Conservation (phyloP, 1,140 invertebrate species). For the Branchinecta lindahli region DNA sequence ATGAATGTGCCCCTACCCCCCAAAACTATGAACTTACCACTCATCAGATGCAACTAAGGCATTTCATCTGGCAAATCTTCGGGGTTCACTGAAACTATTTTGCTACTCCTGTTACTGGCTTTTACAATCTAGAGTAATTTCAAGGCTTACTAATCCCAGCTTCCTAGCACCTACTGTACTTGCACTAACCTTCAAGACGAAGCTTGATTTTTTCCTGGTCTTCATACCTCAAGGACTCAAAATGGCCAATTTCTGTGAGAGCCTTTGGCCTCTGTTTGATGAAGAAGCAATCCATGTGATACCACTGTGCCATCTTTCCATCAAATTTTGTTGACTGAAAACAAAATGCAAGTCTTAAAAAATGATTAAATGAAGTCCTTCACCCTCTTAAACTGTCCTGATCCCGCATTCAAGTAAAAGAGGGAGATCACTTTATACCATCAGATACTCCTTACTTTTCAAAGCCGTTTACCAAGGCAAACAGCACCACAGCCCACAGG, state of each 20-base stretch:
- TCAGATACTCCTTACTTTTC: background rate
- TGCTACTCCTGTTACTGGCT: too few species aligned
- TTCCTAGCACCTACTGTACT: too few species aligned
- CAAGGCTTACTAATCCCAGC: too few species aligned
- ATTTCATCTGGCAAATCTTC: too few species aligned
- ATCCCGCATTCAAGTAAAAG: conserved; percentile 13
- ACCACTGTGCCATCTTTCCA: conserved; percentile 78
- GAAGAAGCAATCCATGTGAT: conserved; percentile 79
- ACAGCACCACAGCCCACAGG: too few species aligned
- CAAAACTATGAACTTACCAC: too few species aligned
- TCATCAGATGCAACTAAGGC: too few species aligned
- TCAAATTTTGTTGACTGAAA: conserved; percentile 73
- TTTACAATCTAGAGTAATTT: too few species aligned
- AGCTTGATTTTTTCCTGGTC: conserved; percentile 71
- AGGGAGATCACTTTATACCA: background rate
- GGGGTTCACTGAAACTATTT: too few species aligned
- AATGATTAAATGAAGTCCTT: conserved; percentile 11
- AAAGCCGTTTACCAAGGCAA: too few species aligned
- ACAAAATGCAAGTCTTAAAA: conserved; percentile 11
- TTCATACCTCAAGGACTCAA: conserved; percentile 61
- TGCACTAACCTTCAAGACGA: conserved; percentile 27
- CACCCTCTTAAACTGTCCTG: conserved; percentile 10
- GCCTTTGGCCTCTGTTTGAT: conserved; percentile 53
- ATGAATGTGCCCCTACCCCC: too few species aligned
- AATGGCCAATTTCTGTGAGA: conserved; percentile 63